Conservation (phyloP, 2,113 vertebrate species). For the Peromyscus leucopus region DNA sequence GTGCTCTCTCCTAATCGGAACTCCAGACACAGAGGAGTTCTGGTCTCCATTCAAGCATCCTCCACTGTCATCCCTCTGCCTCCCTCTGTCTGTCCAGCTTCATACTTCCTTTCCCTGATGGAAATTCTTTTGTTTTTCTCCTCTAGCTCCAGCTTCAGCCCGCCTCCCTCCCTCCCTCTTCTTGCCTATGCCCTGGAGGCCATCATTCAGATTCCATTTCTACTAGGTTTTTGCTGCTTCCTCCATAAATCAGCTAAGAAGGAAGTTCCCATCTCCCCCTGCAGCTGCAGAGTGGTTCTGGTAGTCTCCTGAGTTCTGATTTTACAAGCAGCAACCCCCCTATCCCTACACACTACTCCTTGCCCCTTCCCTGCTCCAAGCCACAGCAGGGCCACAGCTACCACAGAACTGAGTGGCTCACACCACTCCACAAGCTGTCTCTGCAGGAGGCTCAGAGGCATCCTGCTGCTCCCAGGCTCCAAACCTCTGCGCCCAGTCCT, state of each 20-base stretch:
- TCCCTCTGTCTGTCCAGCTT: background rate
- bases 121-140: background rate
- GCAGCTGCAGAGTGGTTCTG: fast-evolving
- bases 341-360: fast-evolving
- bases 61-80: fast-evolving
- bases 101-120: background rate
- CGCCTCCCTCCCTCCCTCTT: background rate
- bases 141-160: too few species aligned
- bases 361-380: background rate
- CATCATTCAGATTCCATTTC: background rate
- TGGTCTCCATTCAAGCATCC: fast-evolving
- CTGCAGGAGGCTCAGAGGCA: too few species aligned
- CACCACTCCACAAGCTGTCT: fast-evolving
- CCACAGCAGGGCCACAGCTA: background rate
- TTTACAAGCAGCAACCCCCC: background rate
- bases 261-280: background rate
- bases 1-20: too few species aligned
- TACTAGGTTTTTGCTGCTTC: background rate
- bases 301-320: background rate
- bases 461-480: background rate
- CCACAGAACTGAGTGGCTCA: background rate
- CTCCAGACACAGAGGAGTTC: fast-evolving
- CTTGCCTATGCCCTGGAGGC: background rate
- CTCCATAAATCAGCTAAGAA: background rate
- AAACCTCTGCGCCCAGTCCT: background rate